Evolutionary conservation across 2,888 invertebrate species (phyloP).

Genomic region (Thysanoteuthis rhombus): DNA sequence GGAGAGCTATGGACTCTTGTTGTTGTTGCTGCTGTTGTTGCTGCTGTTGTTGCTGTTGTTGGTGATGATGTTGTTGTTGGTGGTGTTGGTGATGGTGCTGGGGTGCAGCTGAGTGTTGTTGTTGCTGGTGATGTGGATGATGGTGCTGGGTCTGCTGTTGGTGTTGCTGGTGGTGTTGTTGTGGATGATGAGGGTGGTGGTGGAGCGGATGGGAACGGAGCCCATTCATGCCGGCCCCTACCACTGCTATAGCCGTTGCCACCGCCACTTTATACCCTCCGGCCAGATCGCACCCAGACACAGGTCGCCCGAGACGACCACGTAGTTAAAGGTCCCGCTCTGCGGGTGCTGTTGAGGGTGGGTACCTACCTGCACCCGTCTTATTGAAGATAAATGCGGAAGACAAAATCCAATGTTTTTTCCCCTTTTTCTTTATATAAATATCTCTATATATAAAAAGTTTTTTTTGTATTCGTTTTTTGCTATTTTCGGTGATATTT

Average conservation of each 20-base stretch:
- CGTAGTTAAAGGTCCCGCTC: not conserved
- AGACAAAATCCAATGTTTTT: not conserved
- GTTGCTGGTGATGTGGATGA: not conserved
- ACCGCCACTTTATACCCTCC: not conserved
- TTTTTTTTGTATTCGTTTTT: not conserved
- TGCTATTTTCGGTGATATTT: not conserved
- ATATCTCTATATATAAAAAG: not conserved
- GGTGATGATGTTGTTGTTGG: not conserved
- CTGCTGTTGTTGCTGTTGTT: not conserved
- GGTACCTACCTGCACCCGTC: not conserved
- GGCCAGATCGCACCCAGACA: not conserved
- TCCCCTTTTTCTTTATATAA: not conserved
- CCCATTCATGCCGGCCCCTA: not conserved
- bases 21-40: not conserved
- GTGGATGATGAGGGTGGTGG: not conserved
- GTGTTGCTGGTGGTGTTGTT: not conserved
- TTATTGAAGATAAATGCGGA: not conserved
- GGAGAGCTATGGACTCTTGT: not conserved
- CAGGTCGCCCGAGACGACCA: not conserved
- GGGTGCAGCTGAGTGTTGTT: not conserved
- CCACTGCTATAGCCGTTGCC: not conserved
- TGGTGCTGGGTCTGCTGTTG: not conserved
- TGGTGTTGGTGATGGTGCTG: not conserved
- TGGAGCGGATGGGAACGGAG: not conserved
- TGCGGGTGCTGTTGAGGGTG: not conserved